Percentiles rank a stretch among this genome's conserved stretches.
Evolutionary conservation across 2,888 invertebrate genomes (phyloP).

Genomic region (Aelia acuminata): DNA sequence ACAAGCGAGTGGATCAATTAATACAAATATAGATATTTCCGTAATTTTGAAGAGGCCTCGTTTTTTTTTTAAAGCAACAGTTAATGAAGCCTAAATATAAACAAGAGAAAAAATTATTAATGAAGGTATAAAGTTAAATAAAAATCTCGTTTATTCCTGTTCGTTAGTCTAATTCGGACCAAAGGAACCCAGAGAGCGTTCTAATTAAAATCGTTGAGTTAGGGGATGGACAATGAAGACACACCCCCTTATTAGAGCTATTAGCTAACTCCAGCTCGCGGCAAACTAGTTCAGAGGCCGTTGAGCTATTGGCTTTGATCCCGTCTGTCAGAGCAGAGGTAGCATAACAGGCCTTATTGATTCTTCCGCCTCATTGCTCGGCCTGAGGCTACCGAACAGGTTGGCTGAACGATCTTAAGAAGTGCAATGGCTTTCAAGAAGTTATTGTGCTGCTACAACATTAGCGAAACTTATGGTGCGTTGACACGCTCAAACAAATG

Average conservation of each 20-base stretch:
- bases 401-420: background rate
- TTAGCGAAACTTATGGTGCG: too few species aligned
- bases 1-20: background rate
- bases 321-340: background rate
- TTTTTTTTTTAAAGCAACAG: background rate
- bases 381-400: background rate
- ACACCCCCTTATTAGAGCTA: background rate
- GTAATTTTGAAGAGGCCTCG: background rate
- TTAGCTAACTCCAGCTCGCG: background rate
- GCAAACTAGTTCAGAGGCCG: background rate
- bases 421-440: background rate
- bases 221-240: conserved; percentile 1
- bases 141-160: conserved; percentile 4
- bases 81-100: background rate
- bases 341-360: background rate
- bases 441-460: too few species aligned
- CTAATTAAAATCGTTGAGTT: conserved; percentile 19
- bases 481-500: too few species aligned
- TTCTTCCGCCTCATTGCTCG: background rate
- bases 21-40: background rate
- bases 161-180: background rate
- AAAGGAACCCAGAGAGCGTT: background rate
- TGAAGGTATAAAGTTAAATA: background rate
- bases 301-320: conserved; percentile 13
- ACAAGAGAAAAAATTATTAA: background rate